Evolutionary conservation across 2,888 invertebrate genomes (phyloP), one percentile per base, ranked within the genome.

Genomic region (Drosophila leonis): DNA sequence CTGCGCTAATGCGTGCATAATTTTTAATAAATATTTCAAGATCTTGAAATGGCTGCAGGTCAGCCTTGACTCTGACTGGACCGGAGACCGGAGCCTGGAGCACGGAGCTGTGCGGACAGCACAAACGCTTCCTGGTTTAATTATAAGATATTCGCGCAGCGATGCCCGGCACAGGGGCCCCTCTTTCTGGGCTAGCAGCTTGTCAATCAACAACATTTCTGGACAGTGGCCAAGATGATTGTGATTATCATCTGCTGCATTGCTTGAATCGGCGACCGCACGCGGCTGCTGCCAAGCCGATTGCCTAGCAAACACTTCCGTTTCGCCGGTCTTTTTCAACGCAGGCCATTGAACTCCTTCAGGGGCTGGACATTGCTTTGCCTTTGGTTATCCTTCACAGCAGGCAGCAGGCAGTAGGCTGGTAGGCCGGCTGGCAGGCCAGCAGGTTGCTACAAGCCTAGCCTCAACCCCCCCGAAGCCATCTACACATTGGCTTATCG

Each of bases 71-170:
- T 20, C 24, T 1, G 54, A 15, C 48, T 52, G n/a, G 33, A 41
- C 33, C 18, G 15, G 20, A 24, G 48, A 41, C 29, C n/a, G 48
- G 63, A 65, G 57, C 60, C 18, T 13, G 57, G 68, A 65, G 60
- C 56, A 31, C 18, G 52, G 71, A 66, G 60, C 57, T 60, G 77
- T 10, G 41, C 24, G 65, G 64, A 65, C 72, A 48, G 60, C 41
- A 54, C 56, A 88, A 90, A 83, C 74, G 82, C 88, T 90, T 90
- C 91, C 91, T 91, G 88, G 91, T 90, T 91, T 90, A 90, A 91
- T 90, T 90, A 90, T 87, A 88, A 76, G 62, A 49, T 71, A 73
- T 74, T 66, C 55, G 55, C 69, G 63, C 59, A 70, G 54, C 80
- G 63, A 61, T 46, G 75, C 56, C 69, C 78, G 33, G 20, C 27